A percentile compares a stretch with the other conserved stretches of the same genome.
phyloP scores from a whole-genome alignment of 2,797 vertebrate species.

The Smutsia temminckii region DNA sequence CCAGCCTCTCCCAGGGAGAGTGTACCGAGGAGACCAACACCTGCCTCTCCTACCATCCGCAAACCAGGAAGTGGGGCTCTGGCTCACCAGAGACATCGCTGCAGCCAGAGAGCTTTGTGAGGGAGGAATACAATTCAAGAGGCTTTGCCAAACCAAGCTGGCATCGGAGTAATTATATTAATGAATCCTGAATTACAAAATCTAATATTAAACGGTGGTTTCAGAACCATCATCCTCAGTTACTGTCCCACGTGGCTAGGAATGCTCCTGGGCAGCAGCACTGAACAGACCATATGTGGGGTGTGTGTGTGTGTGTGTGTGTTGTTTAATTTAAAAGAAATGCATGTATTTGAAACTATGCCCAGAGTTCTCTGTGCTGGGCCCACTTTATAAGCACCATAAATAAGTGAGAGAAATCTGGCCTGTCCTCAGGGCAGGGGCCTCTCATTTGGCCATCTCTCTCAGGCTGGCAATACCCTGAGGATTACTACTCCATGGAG shows the following conservation, averaged over 20 bases:
- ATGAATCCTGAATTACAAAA: slow-evolving; percentile 73
- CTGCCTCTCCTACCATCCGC: not conserved
- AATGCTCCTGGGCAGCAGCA: slow-evolving; percentile 49
- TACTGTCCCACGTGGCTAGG: slow-evolving; percentile 53
- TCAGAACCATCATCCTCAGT: slow-evolving; percentile 48
- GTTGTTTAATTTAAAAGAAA: slow-evolving; percentile 73
- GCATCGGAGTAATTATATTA: slow-evolving; percentile 74
- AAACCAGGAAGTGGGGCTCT: not conserved
- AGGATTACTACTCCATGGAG: slow-evolving; percentile 8
- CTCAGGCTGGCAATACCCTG: slow-evolving; percentile 40
- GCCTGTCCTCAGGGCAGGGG: slow-evolving; percentile 50
- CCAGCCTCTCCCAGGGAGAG: not conserved
- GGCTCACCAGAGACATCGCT: not conserved
- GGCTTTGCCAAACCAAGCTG: slow-evolving; percentile 70
- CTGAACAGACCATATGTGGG: slow-evolving; percentile 46
- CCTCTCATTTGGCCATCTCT: slow-evolving; percentile 41
- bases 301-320: not conserved
- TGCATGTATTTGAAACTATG: slow-evolving; percentile 72
- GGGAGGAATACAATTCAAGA: slow-evolving; percentile 55
- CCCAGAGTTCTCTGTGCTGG: slow-evolving; percentile 68
- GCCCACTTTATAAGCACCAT: slow-evolving; percentile 70
- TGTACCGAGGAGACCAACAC: not conserved
- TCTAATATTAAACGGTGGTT: slow-evolving; percentile 75
- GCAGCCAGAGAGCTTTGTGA: slow-evolving; percentile 40
- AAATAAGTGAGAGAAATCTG: slow-evolving; percentile 72